phyloP scores from a whole-genome alignment of 2,797 vertebrate species.

The Pangasius sanitwongsei region DNA sequence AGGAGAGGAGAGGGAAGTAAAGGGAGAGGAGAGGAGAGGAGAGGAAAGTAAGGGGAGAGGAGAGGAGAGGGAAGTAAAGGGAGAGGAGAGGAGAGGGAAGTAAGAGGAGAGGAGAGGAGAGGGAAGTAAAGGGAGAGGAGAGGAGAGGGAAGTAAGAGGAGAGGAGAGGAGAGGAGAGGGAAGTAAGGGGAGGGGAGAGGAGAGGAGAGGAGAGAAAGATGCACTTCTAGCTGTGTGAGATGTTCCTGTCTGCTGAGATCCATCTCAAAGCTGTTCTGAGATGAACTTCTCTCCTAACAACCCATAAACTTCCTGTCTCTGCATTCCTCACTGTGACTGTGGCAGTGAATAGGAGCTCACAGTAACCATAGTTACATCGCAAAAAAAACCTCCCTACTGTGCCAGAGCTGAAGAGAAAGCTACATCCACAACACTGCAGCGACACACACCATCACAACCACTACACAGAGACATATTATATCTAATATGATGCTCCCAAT shows the following conservation, averaged over 20 bases:
- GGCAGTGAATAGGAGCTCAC: slow-evolving; percentile 30
- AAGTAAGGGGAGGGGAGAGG: background rate
- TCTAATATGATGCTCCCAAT: background rate
- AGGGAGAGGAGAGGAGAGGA: background rate
- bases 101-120: background rate
- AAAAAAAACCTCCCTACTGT: slow-evolving; percentile 47
- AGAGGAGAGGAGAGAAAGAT: background rate
- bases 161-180: background rate
- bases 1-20: background rate
- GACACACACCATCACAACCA: background rate
- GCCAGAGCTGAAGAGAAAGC: slow-evolving; percentile 43
- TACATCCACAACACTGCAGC: slow-evolving; percentile 33
- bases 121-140: background rate
- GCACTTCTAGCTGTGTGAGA: background rate
- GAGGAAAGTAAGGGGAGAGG: background rate
- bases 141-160: background rate
- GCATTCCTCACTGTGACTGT: slow-evolving; percentile 37
- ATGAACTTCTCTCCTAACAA: slow-evolving; percentile 34
- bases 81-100: background rate
- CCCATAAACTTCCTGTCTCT: slow-evolving; percentile 42
- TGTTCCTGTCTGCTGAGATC: background rate
- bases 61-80: background rate
- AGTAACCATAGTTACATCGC: slow-evolving; percentile 56
- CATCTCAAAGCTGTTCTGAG: slow-evolving; percentile 7
- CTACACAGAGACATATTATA: slow-evolving; percentile 1